phyloP scores from a whole-genome alignment of 1,140 invertebrate genomes.

The Penaeus vannamei region DNA sequence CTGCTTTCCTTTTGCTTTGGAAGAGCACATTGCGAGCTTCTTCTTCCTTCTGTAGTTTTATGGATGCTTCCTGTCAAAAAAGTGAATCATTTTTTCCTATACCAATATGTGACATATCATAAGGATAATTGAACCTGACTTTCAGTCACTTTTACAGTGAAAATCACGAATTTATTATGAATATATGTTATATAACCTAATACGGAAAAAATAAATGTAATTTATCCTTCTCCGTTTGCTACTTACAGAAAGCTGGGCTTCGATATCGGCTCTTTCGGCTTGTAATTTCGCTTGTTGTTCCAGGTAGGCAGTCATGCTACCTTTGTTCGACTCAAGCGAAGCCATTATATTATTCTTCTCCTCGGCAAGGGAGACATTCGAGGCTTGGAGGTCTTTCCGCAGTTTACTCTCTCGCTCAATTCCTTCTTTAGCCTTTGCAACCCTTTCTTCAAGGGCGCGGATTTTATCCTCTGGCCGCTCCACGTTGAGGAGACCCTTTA shows the following conservation, averaged over 20 bases:
- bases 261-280: slow-evolving; percentile 87
- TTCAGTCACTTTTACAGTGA: too few relatives aligned
- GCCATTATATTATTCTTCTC: slow-evolving; percentile 60
- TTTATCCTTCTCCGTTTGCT: not conserved
- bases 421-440: slow-evolving; percentile 73
- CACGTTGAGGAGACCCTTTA: slow-evolving; percentile 76
- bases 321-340: slow-evolving; percentile 91
- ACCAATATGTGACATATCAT: too few relatives aligned
- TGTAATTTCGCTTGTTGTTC: slow-evolving; percentile 93
- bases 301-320: slow-evolving; percentile 88
- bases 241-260: slow-evolving; percentile 87
- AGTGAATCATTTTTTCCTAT: too few relatives aligned
- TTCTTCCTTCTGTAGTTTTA: slow-evolving; percentile 80
- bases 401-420: slow-evolving; percentile 76
- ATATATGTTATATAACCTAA: too few relatives aligned
- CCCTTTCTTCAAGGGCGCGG: slow-evolving; percentile 70
- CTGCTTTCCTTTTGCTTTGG: slow-evolving; percentile 97
- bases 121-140: too few relatives aligned
- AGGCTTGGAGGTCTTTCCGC: slow-evolving; percentile 77
- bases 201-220: too few relatives aligned
- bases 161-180: too few relatives aligned
- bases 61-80: too few relatives aligned
- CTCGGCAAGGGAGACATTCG: slow-evolving; percentile 75
- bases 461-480: slow-evolving; percentile 76
- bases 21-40: slow-evolving; percentile 87